Evolutionary conservation across 2,888 invertebrate species (phyloP).

Genomic region (Listrodromus nycthemerus): DNA sequence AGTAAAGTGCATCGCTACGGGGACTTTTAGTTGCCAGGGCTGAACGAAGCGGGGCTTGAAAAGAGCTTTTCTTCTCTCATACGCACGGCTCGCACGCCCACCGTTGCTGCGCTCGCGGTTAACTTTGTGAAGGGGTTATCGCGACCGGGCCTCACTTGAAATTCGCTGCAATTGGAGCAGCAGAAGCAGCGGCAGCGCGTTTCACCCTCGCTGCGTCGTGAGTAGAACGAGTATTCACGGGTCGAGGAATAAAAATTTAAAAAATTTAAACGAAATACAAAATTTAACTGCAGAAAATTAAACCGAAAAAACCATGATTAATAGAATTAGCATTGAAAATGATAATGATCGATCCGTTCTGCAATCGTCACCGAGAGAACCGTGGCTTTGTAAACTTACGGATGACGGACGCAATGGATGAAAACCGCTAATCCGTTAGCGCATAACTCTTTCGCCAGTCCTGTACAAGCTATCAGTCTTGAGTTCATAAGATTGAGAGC

Average conservation of each 20-base stretch:
- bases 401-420: not conserved
- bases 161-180: constrained; percentile 27
- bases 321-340: not conserved
- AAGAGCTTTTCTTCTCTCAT: constrained; percentile 8
- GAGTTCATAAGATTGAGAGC: constrained; percentile 28
- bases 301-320: not conserved
- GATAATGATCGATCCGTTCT: not conserved
- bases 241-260: constrained; percentile 11
- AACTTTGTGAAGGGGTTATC: constrained; percentile 17
- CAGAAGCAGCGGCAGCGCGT: constrained; percentile 6
- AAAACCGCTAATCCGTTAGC: not conserved
- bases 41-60: not conserved
- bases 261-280: not conserved
- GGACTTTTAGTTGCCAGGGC: constrained; percentile 14
- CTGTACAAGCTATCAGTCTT: not conserved
- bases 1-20: constrained; percentile 3
- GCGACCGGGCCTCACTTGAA: constrained; percentile 14
- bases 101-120: constrained; percentile 20
- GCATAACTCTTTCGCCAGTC: not conserved
- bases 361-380: not conserved
- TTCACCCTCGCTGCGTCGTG: not conserved
- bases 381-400: not conserved
- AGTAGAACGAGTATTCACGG: constrained; percentile 40
- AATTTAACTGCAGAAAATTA: not conserved
- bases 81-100: not conserved